A percentile compares a stretch with the other conserved stretches of the same genome.
phyloP scores from a whole-genome alignment of 2,113 vertebrate genomes.

The crab-eating macaque (Macaca fascicularis) region DNA sequence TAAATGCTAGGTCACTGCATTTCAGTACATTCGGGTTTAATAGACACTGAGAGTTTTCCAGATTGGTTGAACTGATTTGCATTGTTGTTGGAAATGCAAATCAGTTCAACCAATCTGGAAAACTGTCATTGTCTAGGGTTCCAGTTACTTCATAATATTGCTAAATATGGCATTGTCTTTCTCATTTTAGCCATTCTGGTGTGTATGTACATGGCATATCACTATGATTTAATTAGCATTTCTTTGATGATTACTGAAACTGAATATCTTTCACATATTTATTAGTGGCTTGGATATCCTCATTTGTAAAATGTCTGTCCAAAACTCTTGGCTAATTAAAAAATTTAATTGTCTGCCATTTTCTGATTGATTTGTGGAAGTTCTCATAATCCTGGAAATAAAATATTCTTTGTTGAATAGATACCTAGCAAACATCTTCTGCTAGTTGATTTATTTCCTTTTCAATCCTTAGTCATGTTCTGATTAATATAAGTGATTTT shows the following conservation, averaged over 20 bases:
- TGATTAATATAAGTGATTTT: neutral
- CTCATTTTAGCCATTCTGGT: neutral
- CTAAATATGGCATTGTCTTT: neutral
- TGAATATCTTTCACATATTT: neutral
- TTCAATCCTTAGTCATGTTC: neutral
- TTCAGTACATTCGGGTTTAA: neutral
- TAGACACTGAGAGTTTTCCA: neutral
- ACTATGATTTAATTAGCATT: neutral
- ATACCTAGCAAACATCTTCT: neutral
- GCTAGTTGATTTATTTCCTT: neutral
- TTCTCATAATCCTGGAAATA: neutral
- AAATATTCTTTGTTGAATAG: neutral
- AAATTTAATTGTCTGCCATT: neutral
- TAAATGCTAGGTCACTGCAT: neutral
- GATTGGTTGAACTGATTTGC: neutral
- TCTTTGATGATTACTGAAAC: neutral
- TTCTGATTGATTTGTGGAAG: neutral
- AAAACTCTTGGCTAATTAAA: neutral
- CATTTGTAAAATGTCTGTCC: neutral
- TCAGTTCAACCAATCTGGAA: neutral
- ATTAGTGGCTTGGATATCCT: neutral
- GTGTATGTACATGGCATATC: neutral
- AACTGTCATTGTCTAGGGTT: neutral
- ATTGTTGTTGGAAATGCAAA: neutral
- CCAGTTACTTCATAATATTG: neutral